phyloP scores from a whole-genome alignment of 92 coral and sea anemone genomes.

The Parazoanthus swiftii region DNA sequence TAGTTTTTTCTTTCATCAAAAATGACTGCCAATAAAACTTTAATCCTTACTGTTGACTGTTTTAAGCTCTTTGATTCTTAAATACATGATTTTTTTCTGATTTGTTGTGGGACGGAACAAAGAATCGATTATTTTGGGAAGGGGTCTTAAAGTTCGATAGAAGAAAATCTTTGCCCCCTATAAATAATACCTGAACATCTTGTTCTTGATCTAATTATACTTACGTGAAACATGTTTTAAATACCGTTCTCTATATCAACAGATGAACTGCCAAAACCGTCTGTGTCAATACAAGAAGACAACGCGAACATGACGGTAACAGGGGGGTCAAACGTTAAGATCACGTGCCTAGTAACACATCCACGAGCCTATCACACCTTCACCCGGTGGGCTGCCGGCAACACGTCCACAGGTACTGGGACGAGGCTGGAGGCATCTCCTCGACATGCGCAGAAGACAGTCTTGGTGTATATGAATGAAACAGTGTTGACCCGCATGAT shows the following conservation, averaged over 20 bases:
- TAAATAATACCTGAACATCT: too few relatives aligned
- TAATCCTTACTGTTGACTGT: too few relatives aligned
- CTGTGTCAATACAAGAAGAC: not conserved
- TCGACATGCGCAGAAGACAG: conserved; percentile 18
- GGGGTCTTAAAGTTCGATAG: not conserved
- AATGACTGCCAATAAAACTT: too few relatives aligned
- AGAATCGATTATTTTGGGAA: too few relatives aligned
- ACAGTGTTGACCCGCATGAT: not conserved
- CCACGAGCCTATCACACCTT: not conserved
- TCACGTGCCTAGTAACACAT: conserved; percentile 16
- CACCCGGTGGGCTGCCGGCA: not conserved
- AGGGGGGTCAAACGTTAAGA: conserved; percentile 12
- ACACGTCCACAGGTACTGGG: not conserved
- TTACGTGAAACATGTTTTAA: not conserved
- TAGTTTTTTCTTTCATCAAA: too few relatives aligned
- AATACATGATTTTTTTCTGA: too few relatives aligned
- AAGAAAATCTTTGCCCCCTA: not conserved
- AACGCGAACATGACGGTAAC: not conserved
- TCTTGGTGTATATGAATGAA: not conserved
- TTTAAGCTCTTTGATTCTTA: too few relatives aligned
- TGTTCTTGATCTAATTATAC: not conserved
- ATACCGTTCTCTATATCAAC: not conserved
- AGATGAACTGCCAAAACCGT: conserved; percentile 31
- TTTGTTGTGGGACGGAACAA: not conserved
- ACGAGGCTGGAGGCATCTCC: not conserved